Evolutionary conservation across 2,113 vertebrate genomes (phyloP).

Genomic region (Trochalopteron elliotii): DNA sequence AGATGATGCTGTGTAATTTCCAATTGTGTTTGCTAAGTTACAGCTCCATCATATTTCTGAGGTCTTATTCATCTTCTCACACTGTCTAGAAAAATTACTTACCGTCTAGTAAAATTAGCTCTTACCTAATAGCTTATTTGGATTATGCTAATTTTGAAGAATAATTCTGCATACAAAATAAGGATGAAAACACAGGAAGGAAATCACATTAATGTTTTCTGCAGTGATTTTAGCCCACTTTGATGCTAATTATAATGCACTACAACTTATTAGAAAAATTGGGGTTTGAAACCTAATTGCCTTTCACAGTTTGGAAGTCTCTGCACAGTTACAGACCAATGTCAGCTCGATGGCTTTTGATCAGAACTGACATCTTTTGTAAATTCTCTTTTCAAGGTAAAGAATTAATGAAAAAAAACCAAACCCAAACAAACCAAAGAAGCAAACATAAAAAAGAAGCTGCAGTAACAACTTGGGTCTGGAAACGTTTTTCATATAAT

Average conservation of each 20-base stretch:
- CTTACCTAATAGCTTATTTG: constrained; percentile 17
- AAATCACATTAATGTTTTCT: neutral
- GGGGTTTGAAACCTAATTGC: neutral
- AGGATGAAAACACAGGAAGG: neutral
- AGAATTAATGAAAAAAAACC: neutral
- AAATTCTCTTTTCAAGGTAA: neutral
- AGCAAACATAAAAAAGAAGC: neutral
- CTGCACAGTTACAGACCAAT: neutral
- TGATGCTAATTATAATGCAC: neutral
- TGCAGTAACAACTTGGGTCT: neutral
- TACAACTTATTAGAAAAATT: neutral
- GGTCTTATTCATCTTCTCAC: neutral
- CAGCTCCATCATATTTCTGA: neutral
- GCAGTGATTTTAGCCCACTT: neutral
- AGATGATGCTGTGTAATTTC: neutral
- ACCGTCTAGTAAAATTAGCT: neutral
- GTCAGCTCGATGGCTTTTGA: neutral
- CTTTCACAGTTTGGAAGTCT: neutral
- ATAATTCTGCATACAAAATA: neutral
- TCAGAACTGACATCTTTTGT: neutral
- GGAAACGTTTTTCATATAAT: neutral
- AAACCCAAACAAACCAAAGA: accelerated
- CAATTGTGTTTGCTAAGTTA: neutral
- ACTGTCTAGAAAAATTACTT: neutral
- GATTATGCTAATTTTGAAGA: constrained; percentile 6